phyloP scores from a whole-genome alignment of 2,113 vertebrate species.

The Rattus norvegicus region DNA sequence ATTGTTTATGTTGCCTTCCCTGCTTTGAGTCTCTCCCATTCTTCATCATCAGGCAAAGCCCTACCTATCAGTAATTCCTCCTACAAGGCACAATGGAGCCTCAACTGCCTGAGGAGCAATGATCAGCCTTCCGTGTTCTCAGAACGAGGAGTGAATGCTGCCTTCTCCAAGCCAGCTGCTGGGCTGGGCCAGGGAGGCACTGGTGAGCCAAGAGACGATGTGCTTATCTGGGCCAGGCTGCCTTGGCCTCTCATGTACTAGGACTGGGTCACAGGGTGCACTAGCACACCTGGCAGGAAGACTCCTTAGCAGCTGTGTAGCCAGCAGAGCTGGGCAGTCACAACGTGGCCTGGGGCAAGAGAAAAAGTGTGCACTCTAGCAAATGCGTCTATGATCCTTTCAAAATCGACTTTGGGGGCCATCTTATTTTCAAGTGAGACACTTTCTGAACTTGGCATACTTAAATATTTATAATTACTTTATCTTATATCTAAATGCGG shows the following conservation, averaged over 20 bases:
- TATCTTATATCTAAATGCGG: not conserved
- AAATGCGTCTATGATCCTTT: not conserved
- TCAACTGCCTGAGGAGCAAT: not conserved
- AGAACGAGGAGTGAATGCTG: not conserved
- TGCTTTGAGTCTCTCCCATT: not conserved
- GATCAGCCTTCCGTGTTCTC: not conserved
- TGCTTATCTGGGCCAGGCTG: not conserved
- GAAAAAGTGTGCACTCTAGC: not conserved
- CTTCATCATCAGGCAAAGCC: not conserved
- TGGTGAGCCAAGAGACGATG: not conserved
- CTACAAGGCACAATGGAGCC: not conserved
- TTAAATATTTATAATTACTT: slow-evolving; percentile 1
- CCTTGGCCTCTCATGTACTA: not conserved
- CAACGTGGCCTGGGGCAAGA: not conserved
- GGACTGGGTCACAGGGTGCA: not conserved
- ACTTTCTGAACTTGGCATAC: not conserved
- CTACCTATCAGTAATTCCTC: not conserved
- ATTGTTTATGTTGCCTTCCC: not conserved
- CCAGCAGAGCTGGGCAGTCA: not conserved
- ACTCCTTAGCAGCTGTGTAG: not conserved
- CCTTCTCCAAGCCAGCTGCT: no score
- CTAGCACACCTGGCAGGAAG: not conserved
- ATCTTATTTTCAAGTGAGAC: not conserved
- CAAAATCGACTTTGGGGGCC: not conserved
- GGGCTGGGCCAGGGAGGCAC: not conserved